Percentiles rank a stretch among this genome's conserved stretches.
These are phyloP conservation scores for Metaphire vulgaris DNA, from an alignment of 1,140 invertebrate genomes.

Conservation along the genomic window DNA sequence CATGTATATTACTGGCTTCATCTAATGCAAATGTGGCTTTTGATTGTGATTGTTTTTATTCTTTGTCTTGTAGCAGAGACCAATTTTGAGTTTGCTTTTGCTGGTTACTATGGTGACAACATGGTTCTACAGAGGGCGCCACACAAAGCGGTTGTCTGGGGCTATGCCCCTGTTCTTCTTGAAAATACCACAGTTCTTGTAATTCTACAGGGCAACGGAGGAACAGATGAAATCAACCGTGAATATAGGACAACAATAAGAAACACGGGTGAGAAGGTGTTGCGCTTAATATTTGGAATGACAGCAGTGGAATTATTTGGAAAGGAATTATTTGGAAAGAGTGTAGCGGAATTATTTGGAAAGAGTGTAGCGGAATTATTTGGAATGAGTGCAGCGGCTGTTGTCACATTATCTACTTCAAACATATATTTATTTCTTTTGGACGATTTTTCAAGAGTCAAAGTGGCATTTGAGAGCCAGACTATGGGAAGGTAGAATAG, in stretches of 20 bases:
- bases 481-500: too few relatives aligned
- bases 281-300: background rate
- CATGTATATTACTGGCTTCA: too few relatives aligned
- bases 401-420: too few relatives aligned
- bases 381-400: too few relatives aligned
- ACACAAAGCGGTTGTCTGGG: slow-evolving; percentile 29
- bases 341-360: too few relatives aligned
- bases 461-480: too few relatives aligned
- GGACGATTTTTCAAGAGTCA: too few relatives aligned
- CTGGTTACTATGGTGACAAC: slow-evolving; percentile 26
- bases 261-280: slow-evolving; percentile 5
- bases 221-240: background rate
- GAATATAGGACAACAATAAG: slow-evolving; percentile 12
- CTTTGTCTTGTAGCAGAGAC: background rate
- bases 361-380: too few relatives aligned
- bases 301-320: background rate
- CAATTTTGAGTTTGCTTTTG: slow-evolving; percentile 16
- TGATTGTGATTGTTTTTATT: too few relatives aligned
- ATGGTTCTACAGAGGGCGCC: slow-evolving; percentile 31
- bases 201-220: background rate
- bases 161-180: slow-evolving; percentile 31
- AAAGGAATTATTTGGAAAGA: too few relatives aligned
- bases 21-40: too few relatives aligned
- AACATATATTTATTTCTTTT: too few relatives aligned
- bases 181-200: slow-evolving; percentile 34